Base-by-base conservation (phyloP, 2,113 vertebrate species). In the Callopanchax toddi region DNA sequence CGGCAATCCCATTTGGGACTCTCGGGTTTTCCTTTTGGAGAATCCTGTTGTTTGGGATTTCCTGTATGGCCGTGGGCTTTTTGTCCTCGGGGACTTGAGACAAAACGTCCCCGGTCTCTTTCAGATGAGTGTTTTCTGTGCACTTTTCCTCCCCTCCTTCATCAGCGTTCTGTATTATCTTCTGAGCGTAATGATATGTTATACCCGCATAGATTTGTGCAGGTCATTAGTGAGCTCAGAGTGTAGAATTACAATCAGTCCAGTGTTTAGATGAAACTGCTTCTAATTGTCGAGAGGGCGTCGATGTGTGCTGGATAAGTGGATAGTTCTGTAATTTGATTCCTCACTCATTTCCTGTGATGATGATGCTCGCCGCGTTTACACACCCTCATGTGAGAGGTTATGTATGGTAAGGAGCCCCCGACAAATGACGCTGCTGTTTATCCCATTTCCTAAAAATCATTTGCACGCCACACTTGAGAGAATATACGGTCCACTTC, bases 231-330 rank as follows among this genome's bases (percentile, higher is more conserved):
- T 4, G 66, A 74, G 65, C 44, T 49, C 52, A 67, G 69, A 74
- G 74, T 83, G 79, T 83, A 50, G 79, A 77, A 86, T 85, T 87
- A 79, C 74, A 90, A 85, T 86, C 79, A 76, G 79, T 25, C 63
- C 78, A n/a, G 49, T 73, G 80, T 84, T 87, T 76, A 76, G 63
- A 70, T 16, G 64, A 66, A 72, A 43, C 74, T 78, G 72, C 61
- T 65, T 74, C 61, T 85, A 84, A 88, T 79, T 80, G 78, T 67
- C 37, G 51, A 48, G 71, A 66, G 78, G 71, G 74, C 40, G 60
- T 79, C 55, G 79, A 83, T 22, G 1, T 39, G 58, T 17, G 34
- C 32, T 9, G 64, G 68, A 73, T 80, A 70, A 84, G 70, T 78
- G 63, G 67, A 73, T n/a, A 43, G 82, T 49, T 61, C 67, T 78